These are phyloP conservation scores for Heterodera filipjevi DNA, from an alignment of 2,888 invertebrate genomes.

Conservation along the genomic window DNA sequence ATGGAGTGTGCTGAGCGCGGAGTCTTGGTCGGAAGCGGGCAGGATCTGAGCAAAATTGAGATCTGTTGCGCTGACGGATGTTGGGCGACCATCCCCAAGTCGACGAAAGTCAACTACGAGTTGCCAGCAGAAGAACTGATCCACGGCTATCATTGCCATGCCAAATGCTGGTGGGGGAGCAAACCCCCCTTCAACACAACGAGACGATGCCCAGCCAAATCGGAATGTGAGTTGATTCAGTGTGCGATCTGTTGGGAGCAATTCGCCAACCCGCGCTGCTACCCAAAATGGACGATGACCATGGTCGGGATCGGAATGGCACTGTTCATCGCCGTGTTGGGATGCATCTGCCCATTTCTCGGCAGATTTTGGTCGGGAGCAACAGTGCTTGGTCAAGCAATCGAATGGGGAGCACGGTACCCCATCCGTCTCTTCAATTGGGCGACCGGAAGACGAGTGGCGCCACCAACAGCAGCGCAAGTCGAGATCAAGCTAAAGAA, in stretches of 20 bases:
- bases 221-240: background rate
- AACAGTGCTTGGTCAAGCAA: background rate
- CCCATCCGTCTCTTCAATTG: background rate
- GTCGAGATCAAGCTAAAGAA: background rate
- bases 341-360: background rate
- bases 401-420: background rate
- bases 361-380: background rate
- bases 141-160: background rate
- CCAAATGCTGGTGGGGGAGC: background rate
- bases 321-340: background rate
- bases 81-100: background rate
- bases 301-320: background rate
- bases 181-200: background rate
- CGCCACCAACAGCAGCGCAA: background rate
- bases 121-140: background rate
- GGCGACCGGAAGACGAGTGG: background rate
- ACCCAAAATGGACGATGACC: background rate
- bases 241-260: constrained; percentile 4
- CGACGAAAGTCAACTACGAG: background rate
- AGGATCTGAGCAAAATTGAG: background rate
- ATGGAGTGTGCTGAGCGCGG: background rate
- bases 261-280: background rate
- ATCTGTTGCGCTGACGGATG: constrained; percentile 2
- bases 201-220: background rate
- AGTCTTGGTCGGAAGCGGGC: background rate